Base-by-base conservation (phyloP, 2,797 vertebrate species). In the Fistularia tabacaria region DNA sequence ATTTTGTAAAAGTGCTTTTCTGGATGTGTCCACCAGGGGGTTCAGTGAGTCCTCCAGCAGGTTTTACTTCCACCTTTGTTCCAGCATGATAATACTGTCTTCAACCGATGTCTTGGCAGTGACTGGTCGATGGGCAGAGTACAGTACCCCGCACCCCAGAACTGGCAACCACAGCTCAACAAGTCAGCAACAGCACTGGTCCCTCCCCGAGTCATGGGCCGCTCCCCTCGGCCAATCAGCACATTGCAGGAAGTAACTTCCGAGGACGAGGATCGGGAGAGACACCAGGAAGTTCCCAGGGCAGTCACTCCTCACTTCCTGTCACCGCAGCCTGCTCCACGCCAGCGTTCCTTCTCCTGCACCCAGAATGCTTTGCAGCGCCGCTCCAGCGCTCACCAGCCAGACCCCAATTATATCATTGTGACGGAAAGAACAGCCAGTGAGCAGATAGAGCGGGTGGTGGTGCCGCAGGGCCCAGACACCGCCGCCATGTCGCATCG, bases 161-260 rank as follows among this genome's bases (percentile, higher is more conserved):
- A 83, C 73, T 91, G 91, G 90, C 84, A 86, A 3, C 87, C 89
- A 1, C 80, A 83, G 54, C 72, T 89, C 67, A 90, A 85, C 81
- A 91, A 92, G 78, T 92, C 91, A 42, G 77, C 84, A 7, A 92
- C 87, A 0, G 91, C 91, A 0, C 64, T 92, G 47, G 91, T 92
- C 39, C 90, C 87, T n/a, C 91, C 91, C 0, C 82, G 91, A 55
- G 57, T 92, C 74, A 92, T 90, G 64, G 87, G 88, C 49, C 87
- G 81, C 54, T 88, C 90, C 3, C 86, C 90, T 47, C 86, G 89
- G 36, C 90, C 91, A 37, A 92, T 92, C 75, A 90, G 87, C 82
- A 92, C 91, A n/a, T 72, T 92, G 15, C 91, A 91, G 67, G 91
- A 92, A 69, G 91, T 92, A 58, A 92, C 90, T 38, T 92, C 91